Conservation (phyloP, 2,888 invertebrate species). For the Hybos culiciformis region DNA sequence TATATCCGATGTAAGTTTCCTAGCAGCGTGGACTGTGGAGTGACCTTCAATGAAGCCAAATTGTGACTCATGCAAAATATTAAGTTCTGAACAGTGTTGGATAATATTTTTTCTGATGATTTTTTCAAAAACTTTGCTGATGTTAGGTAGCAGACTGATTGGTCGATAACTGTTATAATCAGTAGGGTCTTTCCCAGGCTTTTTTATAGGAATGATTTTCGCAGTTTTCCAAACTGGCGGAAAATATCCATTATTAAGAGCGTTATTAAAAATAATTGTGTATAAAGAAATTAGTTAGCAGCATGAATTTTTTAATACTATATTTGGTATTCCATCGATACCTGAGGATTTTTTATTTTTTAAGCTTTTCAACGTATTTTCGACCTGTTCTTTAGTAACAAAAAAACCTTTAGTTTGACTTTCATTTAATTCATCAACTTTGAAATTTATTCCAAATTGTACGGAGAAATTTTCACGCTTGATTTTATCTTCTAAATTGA, state of each 20-base stretch:
- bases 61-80: neutral
- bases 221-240: neutral
- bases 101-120: neutral
- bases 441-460: too few relatives aligned
- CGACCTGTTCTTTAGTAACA: too few relatives aligned
- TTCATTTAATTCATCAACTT: too few relatives aligned
- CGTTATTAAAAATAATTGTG: neutral
- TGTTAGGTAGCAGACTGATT: neutral
- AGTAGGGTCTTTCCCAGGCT: neutral
- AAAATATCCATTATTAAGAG: neutral
- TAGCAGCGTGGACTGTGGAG: constrained; percentile 10
- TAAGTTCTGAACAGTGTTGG: neutral
- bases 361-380: too few relatives aligned
- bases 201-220: neutral
- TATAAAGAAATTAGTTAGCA: neutral
- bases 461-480: too few relatives aligned
- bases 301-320: neutral
- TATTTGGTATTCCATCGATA: neutral
- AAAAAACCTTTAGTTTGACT: too few relatives aligned
- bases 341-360: neutral
- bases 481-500: too few relatives aligned
- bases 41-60: neutral
- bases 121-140: neutral
- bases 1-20: neutral
- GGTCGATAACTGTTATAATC: neutral